phyloP scores from a whole-genome alignment of 1,140 invertebrate species.

The Bacillus rossius region DNA sequence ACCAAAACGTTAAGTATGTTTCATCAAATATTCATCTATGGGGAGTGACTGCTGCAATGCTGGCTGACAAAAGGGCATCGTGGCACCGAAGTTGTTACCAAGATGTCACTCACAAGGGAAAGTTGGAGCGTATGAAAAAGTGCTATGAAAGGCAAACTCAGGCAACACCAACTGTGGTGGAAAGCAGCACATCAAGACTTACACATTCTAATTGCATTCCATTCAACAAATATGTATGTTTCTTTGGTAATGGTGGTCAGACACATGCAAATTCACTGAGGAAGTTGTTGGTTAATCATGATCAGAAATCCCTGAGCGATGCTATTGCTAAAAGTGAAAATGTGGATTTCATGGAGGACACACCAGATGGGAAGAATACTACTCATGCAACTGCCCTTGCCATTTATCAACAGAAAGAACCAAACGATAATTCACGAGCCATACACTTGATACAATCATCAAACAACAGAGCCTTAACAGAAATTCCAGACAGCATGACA shows the following conservation, averaged over 20 bases:
- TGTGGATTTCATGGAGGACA: neutral
- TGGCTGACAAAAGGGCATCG: too few relatives aligned
- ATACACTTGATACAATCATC: neutral
- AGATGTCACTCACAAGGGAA: too few relatives aligned
- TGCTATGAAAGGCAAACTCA: too few relatives aligned
- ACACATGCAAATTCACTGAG: neutral
- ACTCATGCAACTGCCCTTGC: neutral
- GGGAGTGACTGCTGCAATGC: too few relatives aligned
- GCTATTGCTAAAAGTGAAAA: neutral
- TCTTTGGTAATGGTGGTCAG: neutral
- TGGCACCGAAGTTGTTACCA: too few relatives aligned
- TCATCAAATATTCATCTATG: too few relatives aligned
- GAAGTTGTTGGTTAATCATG: neutral
- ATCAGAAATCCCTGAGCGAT: neutral
- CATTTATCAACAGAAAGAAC: neutral
- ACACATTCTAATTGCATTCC: neutral
- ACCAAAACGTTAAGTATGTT: too few relatives aligned
- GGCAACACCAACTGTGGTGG: too few relatives aligned
- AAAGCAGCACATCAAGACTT: neutral
- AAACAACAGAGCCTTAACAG: neutral
- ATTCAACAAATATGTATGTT: neutral
- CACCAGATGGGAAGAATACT: neutral
- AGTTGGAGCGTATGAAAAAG: too few relatives aligned
- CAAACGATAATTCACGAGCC: neutral
- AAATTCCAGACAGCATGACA: neutral